Percentiles rank a stretch among this genome's conserved stretches.
Evolutionary conservation across 2,113 vertebrate species (phyloP).

Genomic region (Alligator sinensis): DNA sequence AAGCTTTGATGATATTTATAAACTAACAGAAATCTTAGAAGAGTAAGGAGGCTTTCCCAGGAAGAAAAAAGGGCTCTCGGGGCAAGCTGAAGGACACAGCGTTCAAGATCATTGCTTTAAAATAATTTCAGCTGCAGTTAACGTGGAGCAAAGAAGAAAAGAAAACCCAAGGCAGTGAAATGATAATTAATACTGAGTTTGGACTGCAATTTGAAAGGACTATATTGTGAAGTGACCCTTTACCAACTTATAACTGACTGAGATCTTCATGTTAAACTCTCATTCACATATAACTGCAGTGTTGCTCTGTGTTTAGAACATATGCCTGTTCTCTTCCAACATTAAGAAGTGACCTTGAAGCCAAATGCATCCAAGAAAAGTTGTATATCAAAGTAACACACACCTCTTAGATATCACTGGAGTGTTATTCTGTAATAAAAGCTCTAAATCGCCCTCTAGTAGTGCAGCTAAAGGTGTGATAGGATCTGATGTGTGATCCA

Average conservation of each 20-base stretch:
- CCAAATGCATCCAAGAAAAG: background rate
- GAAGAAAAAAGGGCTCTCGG: slow-evolving; percentile 63
- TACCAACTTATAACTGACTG: background rate
- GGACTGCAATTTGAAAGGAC: slow-evolving; percentile 61
- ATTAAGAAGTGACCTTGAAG: background rate
- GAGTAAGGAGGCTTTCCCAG: slow-evolving; percentile 50
- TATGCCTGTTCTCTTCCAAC: background rate
- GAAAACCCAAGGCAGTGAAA: slow-evolving; percentile 63
- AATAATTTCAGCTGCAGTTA: slow-evolving; percentile 71
- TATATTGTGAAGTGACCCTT: slow-evolving; percentile 70
- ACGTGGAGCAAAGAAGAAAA: slow-evolving; percentile 68
- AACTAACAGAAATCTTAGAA: slow-evolving; percentile 44
- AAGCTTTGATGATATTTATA: slow-evolving; percentile 57
- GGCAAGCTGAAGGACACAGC: slow-evolving; percentile 68
- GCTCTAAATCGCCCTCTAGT: rapidly evolving
- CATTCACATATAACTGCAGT: background rate
- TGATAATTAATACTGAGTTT: slow-evolving; percentile 70
- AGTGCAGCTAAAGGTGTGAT: too few relatives aligned
- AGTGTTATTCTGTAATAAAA: background rate
- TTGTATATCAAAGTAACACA: rapidly evolving
- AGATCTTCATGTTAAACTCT: background rate
- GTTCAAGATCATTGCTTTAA: slow-evolving; percentile 75
- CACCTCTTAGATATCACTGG: background rate
- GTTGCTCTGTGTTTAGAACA: background rate
- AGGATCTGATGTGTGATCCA: too few relatives aligned